A percentile compares a stretch with the other conserved stretches of the same genome.
Evolutionary conservation across 2,113 vertebrate genomes (phyloP).

Genomic region (Nipponia nippon): DNA sequence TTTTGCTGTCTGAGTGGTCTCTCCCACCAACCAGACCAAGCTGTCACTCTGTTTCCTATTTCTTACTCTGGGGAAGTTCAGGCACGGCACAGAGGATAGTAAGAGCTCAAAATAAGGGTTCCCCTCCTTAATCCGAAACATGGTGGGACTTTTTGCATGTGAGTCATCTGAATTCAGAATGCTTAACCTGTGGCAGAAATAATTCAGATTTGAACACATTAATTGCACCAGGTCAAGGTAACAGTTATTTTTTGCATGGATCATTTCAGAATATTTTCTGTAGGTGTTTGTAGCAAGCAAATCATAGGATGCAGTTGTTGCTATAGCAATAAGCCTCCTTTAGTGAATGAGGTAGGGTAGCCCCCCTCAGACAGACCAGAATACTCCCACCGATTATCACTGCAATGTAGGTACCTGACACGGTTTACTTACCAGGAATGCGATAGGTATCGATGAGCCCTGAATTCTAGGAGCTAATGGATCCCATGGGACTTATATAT

Average conservation of each 20-base stretch:
- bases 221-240: neutral
- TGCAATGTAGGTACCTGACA: neutral
- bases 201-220: neutral
- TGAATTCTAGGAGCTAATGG: neutral
- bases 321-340: conserved; percentile 58
- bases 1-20: neutral
- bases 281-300: neutral
- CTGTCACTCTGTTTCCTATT: neutral
- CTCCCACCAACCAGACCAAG: neutral
- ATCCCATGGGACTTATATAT: neutral
- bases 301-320: conserved; percentile 52
- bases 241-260: neutral
- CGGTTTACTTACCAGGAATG: neutral
- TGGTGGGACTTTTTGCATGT: neutral
- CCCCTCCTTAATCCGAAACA: neutral
- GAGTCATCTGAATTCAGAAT: neutral
- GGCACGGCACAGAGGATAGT: neutral
- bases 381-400: neutral
- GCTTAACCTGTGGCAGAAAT: neutral
- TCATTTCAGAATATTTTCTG: conserved; percentile 10
- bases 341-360: conserved; percentile 20
- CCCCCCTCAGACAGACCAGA: neutral
- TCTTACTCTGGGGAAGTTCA: neutral
- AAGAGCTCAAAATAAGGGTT: neutral
- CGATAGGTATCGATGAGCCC: neutral